Evolutionary conservation across 2,113 vertebrate species (phyloP), one percentile per base, ranked within the genome.

Genomic region (Xerus inauris): DNA sequence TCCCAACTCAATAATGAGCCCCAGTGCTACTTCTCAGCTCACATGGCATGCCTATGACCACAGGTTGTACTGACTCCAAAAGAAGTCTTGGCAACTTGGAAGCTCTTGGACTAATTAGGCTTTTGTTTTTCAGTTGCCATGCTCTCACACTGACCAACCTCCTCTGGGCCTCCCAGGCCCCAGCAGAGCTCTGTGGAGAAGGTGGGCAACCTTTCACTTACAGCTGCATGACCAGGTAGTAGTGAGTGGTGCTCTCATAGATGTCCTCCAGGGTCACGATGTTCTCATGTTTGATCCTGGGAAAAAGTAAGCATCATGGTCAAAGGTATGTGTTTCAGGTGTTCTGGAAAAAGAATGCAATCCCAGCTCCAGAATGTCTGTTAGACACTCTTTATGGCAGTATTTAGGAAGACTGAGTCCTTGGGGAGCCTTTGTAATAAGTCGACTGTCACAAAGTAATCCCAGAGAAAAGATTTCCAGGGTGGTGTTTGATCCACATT

Each of bases 171-270:
- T 16, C 73, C n/a, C 14, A 1, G 38, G 5, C 47, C 47, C 80
- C 51, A 8, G 3, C 20, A 45, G 65, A 16, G 1, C 2, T 45
- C 65, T 71, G 45, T 13, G 6, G 1, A 0, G 32, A 87, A 28
- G 40, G 0, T 0, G 13, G 75, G 94, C 26, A 40, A 45, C 64
- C 91, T 71, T 3, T 26, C 40, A 99, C 99, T 99, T 98, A 99
- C 99, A 99, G 99, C 95, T 99, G 99, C 99, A 99, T 99, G 82
- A 99, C 99, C 94, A 99, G 98, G 98, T 99, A 99, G 98, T 99
- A 99, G 98, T 99, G 99, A 10, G 99, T 99, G 26, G 98, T 95
- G 40, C 98, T 99, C 98, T 99, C 99, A 0, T 99, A 99, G 98
- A 99, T 99, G 30, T 99, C 99, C 94, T 99, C 99, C 96, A 99